Percentiles rank a stretch among this genome's conserved stretches.
phyloP scores from a whole-genome alignment of 2,113 vertebrate species.

The Hoplias malabaricus region DNA sequence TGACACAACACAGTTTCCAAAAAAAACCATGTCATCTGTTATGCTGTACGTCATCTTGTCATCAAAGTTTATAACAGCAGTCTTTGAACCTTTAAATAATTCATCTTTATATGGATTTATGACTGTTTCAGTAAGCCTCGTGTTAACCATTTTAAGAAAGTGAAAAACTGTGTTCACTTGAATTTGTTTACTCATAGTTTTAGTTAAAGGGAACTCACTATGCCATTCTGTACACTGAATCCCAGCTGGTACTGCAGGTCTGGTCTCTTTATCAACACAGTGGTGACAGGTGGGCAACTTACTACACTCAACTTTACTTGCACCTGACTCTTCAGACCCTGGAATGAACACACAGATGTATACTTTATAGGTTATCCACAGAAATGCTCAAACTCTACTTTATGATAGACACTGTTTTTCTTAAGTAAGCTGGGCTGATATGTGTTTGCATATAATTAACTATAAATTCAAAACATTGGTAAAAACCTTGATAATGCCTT shows the following conservation, averaged over 20 bases:
- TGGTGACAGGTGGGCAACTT: constrained; percentile 96
- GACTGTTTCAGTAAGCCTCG: too few species aligned
- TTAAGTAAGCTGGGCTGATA: not conserved
- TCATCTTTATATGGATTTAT: too few species aligned
- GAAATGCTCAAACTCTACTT: not conserved
- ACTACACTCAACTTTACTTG: constrained; percentile 95
- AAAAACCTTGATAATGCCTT: constrained; percentile 95
- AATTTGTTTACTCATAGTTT: not conserved
- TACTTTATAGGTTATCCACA: not conserved
- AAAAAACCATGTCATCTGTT: too few species aligned
- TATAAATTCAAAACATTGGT: not conserved
- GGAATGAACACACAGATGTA: constrained; percentile 37
- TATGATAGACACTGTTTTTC: too few species aligned
- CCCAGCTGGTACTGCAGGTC: constrained; percentile 97
- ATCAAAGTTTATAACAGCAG: too few species aligned
- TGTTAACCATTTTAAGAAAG: too few species aligned
- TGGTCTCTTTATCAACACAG: constrained; percentile 93
- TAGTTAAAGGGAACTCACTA: constrained; percentile 79
- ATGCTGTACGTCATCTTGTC: too few species aligned
- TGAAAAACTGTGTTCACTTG: not conserved
- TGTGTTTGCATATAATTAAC: not conserved
- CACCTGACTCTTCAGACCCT: constrained; percentile 93
- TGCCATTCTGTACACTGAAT: constrained; percentile 98
- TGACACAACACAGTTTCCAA: too few species aligned
- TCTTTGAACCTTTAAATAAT: too few species aligned